These are phyloP conservation scores for Tupaia tana DNA, from an alignment of 2,113 vertebrate genomes.

Conservation along the genomic window DNA sequence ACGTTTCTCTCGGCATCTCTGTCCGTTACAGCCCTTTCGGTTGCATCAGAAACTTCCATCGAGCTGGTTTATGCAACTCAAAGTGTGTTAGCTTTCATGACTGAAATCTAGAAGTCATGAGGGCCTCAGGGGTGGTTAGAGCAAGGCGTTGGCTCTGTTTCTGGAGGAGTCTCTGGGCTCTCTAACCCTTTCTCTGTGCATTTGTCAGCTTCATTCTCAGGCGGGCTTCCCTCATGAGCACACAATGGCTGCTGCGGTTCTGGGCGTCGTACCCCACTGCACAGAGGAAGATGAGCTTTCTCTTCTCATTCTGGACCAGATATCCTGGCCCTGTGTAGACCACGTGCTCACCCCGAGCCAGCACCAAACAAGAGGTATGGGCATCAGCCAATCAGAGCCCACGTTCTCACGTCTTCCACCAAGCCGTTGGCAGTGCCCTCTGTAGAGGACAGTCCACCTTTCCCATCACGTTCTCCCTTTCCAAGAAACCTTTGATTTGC, in stretches of 20 bases:
- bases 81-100: neutral
- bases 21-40: neutral
- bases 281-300: neutral
- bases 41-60: neutral
- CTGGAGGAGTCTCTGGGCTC: neutral
- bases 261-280: neutral
- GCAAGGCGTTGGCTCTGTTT: neutral
- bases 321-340: neutral
- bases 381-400: neutral
- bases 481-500: neutral
- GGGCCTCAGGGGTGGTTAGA: neutral
- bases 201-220: neutral
- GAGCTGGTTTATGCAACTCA: neutral
- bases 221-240: neutral
- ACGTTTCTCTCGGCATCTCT: conserved; percentile 44
- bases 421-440: neutral
- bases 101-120: neutral
- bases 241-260: neutral
- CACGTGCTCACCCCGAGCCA: neutral
- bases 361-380: neutral
- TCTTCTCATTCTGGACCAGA: neutral
- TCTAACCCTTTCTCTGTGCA: neutral
- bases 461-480: neutral
- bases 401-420: neutral
- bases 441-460: neutral